Percentiles rank a stretch among this genome's conserved stretches.
phyloP scores from a whole-genome alignment of 2,888 invertebrate genomes.

The Gastrophysa polygoni region DNA sequence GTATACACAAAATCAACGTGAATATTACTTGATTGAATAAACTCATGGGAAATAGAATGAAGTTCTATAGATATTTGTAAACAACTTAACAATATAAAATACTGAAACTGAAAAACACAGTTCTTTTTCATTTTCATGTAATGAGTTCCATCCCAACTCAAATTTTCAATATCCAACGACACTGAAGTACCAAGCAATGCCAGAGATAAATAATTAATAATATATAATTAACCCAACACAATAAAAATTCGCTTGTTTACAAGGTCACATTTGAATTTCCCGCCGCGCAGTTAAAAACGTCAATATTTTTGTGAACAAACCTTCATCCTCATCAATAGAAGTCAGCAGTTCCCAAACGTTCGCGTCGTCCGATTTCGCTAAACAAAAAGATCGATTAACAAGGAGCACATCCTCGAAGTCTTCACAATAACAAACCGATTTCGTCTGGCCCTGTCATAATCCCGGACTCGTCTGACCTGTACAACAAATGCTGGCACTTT shows the following conservation, averaged over 20 bases:
- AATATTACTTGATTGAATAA: no score
- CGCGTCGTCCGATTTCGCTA: constrained; percentile 20
- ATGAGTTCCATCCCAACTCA: no score
- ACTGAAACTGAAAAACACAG: no score
- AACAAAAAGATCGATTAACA: constrained; percentile 23
- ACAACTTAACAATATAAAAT: no score
- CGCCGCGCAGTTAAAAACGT: constrained; percentile 16
- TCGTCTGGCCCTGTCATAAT: constrained; percentile 28
- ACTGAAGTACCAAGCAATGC: no score
- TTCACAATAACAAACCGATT: constrained; percentile 37
- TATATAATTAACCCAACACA: no score
- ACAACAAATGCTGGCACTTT: constrained; percentile 44
- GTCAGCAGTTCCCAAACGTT: constrained; percentile 34
- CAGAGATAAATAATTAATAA: no score
- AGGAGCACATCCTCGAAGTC: constrained; percentile 6
- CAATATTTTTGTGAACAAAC: constrained; percentile 32
- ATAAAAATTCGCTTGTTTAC: constrained; percentile 22
- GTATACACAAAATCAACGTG: no score
- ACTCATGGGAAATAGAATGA: no score
- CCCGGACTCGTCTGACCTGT: constrained; percentile 33
- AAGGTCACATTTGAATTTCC: constrained; percentile 21
- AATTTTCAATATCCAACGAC: no score
- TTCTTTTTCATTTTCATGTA: no score
- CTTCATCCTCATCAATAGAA: constrained; percentile 27
- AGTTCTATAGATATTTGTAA: no score